Evolutionary conservation across 30 jellyfish, hydroid and myxozoan genomes (phyloP).

Genomic region (Chrysaora quinquecirrha): DNA sequence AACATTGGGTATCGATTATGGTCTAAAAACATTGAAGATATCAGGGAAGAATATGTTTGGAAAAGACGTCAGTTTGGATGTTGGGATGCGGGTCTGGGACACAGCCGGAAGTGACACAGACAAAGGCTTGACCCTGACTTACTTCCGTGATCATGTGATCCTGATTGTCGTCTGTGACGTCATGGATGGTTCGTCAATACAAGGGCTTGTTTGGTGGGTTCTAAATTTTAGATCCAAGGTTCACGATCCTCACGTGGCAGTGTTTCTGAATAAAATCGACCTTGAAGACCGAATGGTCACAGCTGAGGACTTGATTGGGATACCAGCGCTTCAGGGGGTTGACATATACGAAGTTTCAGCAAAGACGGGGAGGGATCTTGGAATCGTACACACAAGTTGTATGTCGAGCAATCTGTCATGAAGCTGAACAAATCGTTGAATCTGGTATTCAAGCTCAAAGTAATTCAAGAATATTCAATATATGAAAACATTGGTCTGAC

Average conservation of each 20-base stretch:
- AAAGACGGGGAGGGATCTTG: conserved; percentile 32
- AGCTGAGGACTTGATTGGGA: neutral
- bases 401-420: conserved; percentile 31
- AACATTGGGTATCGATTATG: conserved; percentile 25
- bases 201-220: conserved; percentile 8
- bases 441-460: neutral
- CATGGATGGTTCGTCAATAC: conserved; percentile 11
- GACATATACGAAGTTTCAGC: conserved; percentile 57
- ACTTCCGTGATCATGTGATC: conserved; percentile 4
- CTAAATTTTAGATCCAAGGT: neutral
- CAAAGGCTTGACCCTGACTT: neutral
- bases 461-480: neutral
- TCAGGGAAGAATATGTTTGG: conserved; percentile 47
- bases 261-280: conserved; percentile 43
- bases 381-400: conserved; percentile 11
- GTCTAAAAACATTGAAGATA: conserved; percentile 30
- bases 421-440: conserved; percentile 14
- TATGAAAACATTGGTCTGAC: no score
- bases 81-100: conserved; percentile 40
- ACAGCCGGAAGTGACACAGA: neutral
- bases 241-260: neutral
- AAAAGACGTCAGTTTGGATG: neutral
- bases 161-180: conserved; percentile 46
- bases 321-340: conserved; percentile 22
- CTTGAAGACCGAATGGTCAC: conserved; percentile 7